These are phyloP conservation scores for Caenorhabditis brenneri DNA, from an alignment of 1,140 invertebrate species.

Conservation along the genomic window DNA sequence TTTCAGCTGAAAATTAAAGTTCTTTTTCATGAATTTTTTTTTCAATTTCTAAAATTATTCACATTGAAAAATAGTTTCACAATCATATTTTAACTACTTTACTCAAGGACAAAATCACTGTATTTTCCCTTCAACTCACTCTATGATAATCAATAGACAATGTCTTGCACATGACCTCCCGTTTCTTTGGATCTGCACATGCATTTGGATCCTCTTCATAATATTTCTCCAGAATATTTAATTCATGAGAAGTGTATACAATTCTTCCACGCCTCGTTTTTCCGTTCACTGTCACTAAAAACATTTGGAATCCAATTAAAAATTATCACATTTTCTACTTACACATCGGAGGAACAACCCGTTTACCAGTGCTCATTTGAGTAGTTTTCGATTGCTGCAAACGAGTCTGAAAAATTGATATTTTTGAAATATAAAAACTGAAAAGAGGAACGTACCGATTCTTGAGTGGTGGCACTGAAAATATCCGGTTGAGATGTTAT, in stretches of 20 bases:
- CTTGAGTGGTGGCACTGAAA: neutral
- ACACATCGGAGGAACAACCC: conserved; percentile 1
- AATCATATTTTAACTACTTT: too few relatives aligned
- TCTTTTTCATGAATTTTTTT: too few relatives aligned
- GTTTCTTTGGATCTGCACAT: conserved; percentile 12
- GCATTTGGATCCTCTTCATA: conserved; percentile 29
- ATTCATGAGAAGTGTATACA: neutral
- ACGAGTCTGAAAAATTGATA: neutral
- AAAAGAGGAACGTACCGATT: neutral
- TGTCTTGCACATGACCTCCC: neutral
- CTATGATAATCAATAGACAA: conserved; percentile 31
- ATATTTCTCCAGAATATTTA: conserved; percentile 5
- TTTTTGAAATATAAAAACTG: neutral
- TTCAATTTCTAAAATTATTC: too few relatives aligned
- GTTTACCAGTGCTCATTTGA: neutral
- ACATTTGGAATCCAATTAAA: neutral
- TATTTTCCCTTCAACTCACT: neutral
- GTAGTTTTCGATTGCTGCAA: neutral
- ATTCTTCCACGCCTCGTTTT: conserved; percentile 26
- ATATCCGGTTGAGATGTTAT: neutral
- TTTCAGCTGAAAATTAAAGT: conserved; percentile 2
- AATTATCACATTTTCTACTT: neutral
- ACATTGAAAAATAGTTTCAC: too few relatives aligned
- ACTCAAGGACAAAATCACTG: neutral
- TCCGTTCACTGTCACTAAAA: conserved; percentile 24